Evolutionary conservation across 2,113 vertebrate genomes (phyloP), one percentile per base, ranked within the genome.

Genomic region (Oncorhynchus mykiss): DNA sequence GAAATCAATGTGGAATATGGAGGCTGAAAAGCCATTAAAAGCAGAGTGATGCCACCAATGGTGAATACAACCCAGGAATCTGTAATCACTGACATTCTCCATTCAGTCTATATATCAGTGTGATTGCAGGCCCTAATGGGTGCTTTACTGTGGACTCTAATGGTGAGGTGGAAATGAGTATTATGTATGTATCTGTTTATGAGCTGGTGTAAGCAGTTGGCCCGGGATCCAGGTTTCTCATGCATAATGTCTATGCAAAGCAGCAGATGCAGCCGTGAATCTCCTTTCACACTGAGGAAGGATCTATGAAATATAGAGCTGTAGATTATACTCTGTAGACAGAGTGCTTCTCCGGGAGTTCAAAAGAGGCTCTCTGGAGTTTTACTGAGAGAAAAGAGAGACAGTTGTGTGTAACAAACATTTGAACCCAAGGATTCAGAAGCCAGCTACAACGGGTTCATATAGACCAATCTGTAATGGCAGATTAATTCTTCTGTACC

Each of bases 271-370:
- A 75, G 73, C 1, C 39, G 76, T 80, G 79, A 67, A 87, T 86
- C 14, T 29, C 73, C 70, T 59, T 79, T 88, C 79, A 83, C 78
- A 80, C 79, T 85, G 74, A 83, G 79, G 22, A 81, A 84, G 78
- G 84, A 86, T 84, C 80, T 81, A 85, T 85, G 82, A 88, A 89
- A 22, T 62, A 90, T 67, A 84, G 76, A 89, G 82, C 78, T 81
- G 70, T 70, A 90, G 86, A 91, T 91, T 90, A 86, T 70, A 82
- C 77, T 73, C 79, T 27, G 81, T 80, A 68, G 86, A 76, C 85
- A 76, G 82, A 49, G 8, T 78, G 76, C 76, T 45, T 89, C 76
- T 82, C 79, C 70, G 67, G 76, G 76, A 83, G 87, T 88, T 84
- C 84, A 76, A 82, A 87, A 54, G 49, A 54, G 49, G 49, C 49